Percentiles rank a stretch among this genome's conserved stretches.
These are phyloP conservation scores for Leptoclinus maculatus DNA, from an alignment of 2,797 vertebrate genomes.

Conservation along the genomic window DNA sequence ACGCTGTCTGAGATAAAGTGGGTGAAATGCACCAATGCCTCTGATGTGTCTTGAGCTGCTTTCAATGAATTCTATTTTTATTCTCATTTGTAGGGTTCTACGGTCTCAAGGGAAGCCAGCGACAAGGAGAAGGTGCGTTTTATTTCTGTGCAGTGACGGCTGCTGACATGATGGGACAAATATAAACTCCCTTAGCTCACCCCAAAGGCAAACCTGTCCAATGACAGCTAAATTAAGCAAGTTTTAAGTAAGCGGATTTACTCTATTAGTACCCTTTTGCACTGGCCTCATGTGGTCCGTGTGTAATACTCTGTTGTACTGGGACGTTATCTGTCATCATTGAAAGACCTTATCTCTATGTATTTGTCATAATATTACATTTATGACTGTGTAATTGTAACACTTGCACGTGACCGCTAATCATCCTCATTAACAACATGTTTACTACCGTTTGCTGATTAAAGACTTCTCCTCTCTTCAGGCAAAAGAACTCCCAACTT, in stretches of 20 bases:
- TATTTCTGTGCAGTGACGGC: slow-evolving; percentile 39
- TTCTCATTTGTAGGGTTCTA: slow-evolving; percentile 87
- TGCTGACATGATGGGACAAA: slow-evolving; percentile 48
- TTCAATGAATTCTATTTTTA: slow-evolving; percentile 54
- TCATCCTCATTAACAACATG: not conserved
- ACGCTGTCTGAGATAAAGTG: not conserved
- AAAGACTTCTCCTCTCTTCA: slow-evolving; percentile 56
- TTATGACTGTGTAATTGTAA: not conserved
- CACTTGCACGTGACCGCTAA: not conserved
- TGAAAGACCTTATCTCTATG: not conserved
- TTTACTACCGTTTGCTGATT: not conserved
- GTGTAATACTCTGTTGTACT: not conserved
- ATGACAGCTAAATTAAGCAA: slow-evolving; percentile 51
- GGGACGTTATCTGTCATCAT: not conserved
- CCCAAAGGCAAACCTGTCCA: slow-evolving; percentile 50
- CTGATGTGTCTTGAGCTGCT: slow-evolving; percentile 36
- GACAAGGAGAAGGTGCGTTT: slow-evolving; percentile 93
- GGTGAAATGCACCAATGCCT: slow-evolving; percentile 23
- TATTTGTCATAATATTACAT: not conserved
- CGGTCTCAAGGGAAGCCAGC: slow-evolving; percentile 95
- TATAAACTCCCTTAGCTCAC: slow-evolving; percentile 59
- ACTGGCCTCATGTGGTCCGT: not conserved
- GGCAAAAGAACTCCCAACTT: slow-evolving; percentile 96
- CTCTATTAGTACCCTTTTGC: slow-evolving; percentile 3
- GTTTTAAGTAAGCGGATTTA: slow-evolving; percentile 43